These are phyloP conservation scores for Brachionus rotundiformis DNA, from an alignment of 1,140 invertebrate species.

Conservation along the genomic window DNA sequence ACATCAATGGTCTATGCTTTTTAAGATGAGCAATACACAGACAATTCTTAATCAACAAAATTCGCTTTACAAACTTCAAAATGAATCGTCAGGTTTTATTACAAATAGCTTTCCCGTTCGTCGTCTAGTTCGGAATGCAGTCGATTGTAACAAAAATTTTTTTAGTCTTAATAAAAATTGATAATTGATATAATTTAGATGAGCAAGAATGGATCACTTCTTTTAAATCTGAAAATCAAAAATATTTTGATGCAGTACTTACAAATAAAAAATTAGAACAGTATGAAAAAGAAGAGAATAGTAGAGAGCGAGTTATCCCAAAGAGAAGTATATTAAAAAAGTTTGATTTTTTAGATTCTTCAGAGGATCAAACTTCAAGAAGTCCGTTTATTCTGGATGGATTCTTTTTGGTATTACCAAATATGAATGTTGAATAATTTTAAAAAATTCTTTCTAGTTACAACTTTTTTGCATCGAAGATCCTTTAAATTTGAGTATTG, in stretches of 20 bases:
- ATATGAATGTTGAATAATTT: background rate
- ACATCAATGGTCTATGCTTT: background rate
- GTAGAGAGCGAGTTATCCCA: background rate
- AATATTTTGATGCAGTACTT: conserved; percentile 42
- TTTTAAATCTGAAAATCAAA: conserved; percentile 37
- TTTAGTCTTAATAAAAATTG: background rate
- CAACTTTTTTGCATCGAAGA: conserved; percentile 63
- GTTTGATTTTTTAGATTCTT: conserved; percentile 52
- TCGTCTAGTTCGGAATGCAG: background rate
- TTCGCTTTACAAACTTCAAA: conserved; percentile 30
- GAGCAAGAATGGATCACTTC: conserved; percentile 49
- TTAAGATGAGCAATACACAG: conserved; percentile 30
- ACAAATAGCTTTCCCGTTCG: conserved; percentile 43
- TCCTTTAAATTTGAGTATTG: conserved; percentile 60
- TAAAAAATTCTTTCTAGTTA: conserved; percentile 56
- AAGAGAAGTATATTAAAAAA: conserved; percentile 27
- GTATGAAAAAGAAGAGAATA: conserved; percentile 23
- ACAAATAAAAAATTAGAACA: conserved; percentile 35
- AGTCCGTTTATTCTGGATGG: conserved; percentile 58
- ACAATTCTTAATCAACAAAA: conserved; percentile 27
- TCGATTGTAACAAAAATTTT: conserved; percentile 3
- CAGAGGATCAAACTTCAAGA: conserved; percentile 55
- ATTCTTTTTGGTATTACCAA: conserved; percentile 63
- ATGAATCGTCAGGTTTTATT: background rate
- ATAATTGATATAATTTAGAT: background rate